Conservation (phyloP, 2,888 invertebrate species). For the Cheilosia pagana region DNA sequence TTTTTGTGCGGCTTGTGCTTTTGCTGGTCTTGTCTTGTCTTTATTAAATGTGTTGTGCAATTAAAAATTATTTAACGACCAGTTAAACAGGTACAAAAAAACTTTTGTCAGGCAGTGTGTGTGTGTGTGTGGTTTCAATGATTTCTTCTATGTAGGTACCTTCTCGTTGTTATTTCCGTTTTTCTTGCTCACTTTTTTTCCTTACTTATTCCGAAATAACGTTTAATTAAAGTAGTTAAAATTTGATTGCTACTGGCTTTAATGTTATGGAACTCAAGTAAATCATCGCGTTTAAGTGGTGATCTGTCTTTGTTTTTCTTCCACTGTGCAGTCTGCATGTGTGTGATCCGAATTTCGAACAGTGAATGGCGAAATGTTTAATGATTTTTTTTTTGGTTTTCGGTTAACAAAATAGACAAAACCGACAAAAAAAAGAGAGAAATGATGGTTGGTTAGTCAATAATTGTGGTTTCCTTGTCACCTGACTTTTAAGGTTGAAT, state of each 20-base stretch:
- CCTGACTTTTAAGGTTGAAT: conserved; percentile 51
- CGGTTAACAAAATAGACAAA: conserved; percentile 23
- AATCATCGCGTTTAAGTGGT: conserved; percentile 51
- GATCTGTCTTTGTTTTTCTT: conserved; percentile 52
- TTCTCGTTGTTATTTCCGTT: conserved; percentile 46
- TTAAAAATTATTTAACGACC: conserved; percentile 71
- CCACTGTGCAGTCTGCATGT: neutral
- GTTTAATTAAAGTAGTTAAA: conserved; percentile 72
- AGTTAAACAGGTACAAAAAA: conserved; percentile 68
- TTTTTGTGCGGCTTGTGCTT: neutral
- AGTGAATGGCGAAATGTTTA: conserved; percentile 58
- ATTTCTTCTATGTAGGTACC: conserved; percentile 46
- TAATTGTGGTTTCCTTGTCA: conserved; percentile 43
- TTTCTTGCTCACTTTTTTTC: conserved; percentile 16
- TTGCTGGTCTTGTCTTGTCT: conserved; percentile 33
- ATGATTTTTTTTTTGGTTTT: conserved; percentile 5
- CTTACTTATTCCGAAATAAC: conserved; percentile 61
- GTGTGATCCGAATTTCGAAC: conserved; percentile 59
- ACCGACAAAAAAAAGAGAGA: neutral
- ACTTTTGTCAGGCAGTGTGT: conserved; percentile 15
- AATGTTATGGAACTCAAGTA: conserved; percentile 60
- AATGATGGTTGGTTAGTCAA: conserved; percentile 36
- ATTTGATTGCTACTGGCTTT: conserved; percentile 69
- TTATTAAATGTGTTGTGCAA: conserved; percentile 66
- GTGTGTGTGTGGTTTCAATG: conserved; percentile 64